Base-by-base conservation (phyloP, 2,888 invertebrate species). In the Onchidella celtica region DNA sequence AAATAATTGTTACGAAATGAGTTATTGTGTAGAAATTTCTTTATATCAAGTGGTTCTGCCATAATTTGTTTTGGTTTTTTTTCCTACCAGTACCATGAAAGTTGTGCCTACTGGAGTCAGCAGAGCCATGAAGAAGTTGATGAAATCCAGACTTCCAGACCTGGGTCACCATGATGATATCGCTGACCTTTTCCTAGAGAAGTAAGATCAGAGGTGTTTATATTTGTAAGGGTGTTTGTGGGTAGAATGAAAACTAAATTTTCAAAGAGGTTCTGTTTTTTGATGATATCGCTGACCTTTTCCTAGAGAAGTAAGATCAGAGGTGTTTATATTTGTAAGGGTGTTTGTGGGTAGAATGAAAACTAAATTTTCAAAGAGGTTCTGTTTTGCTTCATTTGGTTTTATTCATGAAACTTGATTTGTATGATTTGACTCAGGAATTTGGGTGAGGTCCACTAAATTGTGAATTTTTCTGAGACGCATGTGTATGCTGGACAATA, bases 101-200 rank as follows among this genome's bases (percentile, higher is more conserved):
- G 96, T 97, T 17, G 96, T 96, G 4, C 98, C 99, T 0, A 96
- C 97, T 0, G 99, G 99, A 27, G 94, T 99, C 57, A 97, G 97
- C 61, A 96, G 95, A 91, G 96, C 97, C 24, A 96, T 99, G 0
- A 98, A 98, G 92, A 99, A 99, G 94, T 95, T 99, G 85, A 95
- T 98, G 9, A 96, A 96, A 93, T 96, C 97, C 36, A 97, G 97
- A 94, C 95, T 99, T 84, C 99, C 99, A 0, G 97, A 99, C 94
- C 94, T 99, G 63, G 95, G 96, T 68, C 95, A 95, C 65, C 97
- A 96, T 92, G 95, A 95, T 83, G 97, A 98, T 91, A 96, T 98
- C 93, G 95, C 97, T 14, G 81, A 81, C 59, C 40, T 81, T 11
- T 81, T 81, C 92, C 95, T 98, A 85, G 95, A 96, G 77, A 97